Percentiles rank a stretch among this genome's conserved stretches.
These are phyloP conservation scores for Morus bassanus DNA, from an alignment of 2,797 vertebrate genomes.

Conservation along the genomic window DNA sequence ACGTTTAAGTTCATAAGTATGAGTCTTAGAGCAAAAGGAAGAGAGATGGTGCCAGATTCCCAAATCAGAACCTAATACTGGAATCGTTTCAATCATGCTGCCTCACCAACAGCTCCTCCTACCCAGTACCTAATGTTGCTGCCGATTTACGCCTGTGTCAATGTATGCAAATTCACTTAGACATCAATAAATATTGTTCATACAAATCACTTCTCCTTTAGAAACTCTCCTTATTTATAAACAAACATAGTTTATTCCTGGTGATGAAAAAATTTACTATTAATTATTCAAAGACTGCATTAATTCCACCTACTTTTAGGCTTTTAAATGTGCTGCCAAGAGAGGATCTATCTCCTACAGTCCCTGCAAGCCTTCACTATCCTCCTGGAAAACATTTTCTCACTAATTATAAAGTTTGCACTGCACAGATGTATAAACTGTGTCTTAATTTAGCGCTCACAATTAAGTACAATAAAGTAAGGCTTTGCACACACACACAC, in stretches of 20 bases:
- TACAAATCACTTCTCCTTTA: not conserved
- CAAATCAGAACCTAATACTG: not conserved
- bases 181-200: not conserved
- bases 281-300: not conserved
- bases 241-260: not conserved
- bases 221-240: not conserved
- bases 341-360: not conserved
- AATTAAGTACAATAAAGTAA: not conserved
- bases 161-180: not conserved
- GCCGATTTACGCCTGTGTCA: not conserved
- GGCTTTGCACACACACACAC: too few relatives aligned
- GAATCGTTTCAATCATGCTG: rapidly evolving
- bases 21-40: not conserved
- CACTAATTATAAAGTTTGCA: not conserved
- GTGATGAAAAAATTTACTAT: not conserved
- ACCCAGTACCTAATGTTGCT: not conserved
- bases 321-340: not conserved
- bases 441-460: not conserved
- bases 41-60: not conserved
- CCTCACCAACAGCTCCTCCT: not conserved
- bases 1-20: not conserved
- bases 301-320: not conserved
- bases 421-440: not conserved
- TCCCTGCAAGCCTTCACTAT: not conserved
- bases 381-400: not conserved